Percentiles rank a stretch among this genome's conserved stretches.
Evolutionary conservation across 2,797 vertebrate genomes (phyloP).

Genomic region (Graptemys geographica): DNA sequence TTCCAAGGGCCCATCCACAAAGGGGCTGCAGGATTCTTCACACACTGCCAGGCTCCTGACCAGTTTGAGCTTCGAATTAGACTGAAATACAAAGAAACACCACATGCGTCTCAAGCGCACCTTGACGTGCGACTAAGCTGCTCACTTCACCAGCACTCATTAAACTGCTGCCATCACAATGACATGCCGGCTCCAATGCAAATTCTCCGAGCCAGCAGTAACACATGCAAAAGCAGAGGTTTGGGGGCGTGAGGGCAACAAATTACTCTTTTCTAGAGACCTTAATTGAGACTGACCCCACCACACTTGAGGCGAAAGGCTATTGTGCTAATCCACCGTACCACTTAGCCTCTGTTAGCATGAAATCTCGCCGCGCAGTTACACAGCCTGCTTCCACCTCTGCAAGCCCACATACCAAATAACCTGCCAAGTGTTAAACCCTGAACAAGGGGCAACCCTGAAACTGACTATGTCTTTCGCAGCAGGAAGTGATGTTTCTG

Average conservation of each 20-base stretch:
- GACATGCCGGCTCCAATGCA: neutral
- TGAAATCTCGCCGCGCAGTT: neutral
- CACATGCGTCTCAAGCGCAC: neutral
- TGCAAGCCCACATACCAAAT: neutral
- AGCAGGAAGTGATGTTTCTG: neutral
- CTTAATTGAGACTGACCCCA: neutral
- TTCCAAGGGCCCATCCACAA: constrained; percentile 91
- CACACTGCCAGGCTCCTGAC: constrained; percentile 98
- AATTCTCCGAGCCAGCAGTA: neutral
- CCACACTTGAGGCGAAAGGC: neutral
- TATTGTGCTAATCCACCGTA: neutral
- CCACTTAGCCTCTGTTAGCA: neutral
- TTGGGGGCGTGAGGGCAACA: neutral
- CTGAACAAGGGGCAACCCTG: neutral
- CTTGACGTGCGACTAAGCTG: neutral
- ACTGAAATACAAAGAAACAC: constrained; percentile 79
- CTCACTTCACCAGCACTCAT: neutral
- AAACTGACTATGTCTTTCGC: constrained; percentile 6
- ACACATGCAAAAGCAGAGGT: neutral
- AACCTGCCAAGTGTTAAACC: neutral
- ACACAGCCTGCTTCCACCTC: neutral
- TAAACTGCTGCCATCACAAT: neutral
- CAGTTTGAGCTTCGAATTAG: constrained; percentile 97
- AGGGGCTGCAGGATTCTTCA: constrained; percentile 94
- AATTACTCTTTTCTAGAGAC: neutral